Conservation (phyloP, 2,888 invertebrate genomes). For the Drosophila diplacantha region DNA sequence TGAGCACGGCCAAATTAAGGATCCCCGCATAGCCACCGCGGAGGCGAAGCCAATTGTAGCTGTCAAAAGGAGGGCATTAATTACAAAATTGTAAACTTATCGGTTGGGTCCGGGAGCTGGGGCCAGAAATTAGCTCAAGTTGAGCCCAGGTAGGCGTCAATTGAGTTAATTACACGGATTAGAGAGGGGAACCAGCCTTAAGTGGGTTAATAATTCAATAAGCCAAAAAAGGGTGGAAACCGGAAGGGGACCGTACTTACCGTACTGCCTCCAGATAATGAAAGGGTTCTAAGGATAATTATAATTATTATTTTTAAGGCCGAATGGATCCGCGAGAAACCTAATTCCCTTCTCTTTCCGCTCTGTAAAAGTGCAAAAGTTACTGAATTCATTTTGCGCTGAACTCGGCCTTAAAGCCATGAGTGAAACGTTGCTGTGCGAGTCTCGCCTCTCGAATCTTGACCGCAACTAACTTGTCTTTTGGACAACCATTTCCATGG, state of each 20-base stretch:
- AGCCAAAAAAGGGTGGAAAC: constrained; percentile 5
- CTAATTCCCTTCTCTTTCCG: neutral
- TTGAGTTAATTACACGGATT: constrained; percentile 40
- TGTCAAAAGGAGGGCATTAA: constrained; percentile 26
- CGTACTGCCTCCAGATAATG: constrained; percentile 6
- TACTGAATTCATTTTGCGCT: neutral
- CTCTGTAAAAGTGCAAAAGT: neutral
- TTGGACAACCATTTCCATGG: constrained; percentile 31
- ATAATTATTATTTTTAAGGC: constrained; percentile 7
- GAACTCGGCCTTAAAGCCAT: constrained; percentile 11
- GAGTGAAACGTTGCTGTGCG: constrained; percentile 6
- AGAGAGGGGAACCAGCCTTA: constrained; percentile 16
- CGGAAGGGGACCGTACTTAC: constrained; percentile 16
- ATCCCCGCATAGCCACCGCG: neutral
- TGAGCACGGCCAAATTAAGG: constrained; percentile 25
- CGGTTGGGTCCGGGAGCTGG: neutral
- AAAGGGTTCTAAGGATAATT: constrained; percentile 16
- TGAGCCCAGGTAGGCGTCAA: constrained; percentile 32
- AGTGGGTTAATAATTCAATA: constrained; percentile 40
- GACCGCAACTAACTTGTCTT: constrained; percentile 37
- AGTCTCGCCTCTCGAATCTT: constrained; percentile 8
- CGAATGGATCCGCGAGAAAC: neutral
- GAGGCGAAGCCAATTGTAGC: constrained; percentile 27
- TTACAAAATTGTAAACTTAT: constrained; percentile 22
- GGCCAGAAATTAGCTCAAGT: constrained; percentile 6